phyloP scores from a whole-genome alignment of 1,140 invertebrate species.

The Polypedilum vanderplanki region DNA sequence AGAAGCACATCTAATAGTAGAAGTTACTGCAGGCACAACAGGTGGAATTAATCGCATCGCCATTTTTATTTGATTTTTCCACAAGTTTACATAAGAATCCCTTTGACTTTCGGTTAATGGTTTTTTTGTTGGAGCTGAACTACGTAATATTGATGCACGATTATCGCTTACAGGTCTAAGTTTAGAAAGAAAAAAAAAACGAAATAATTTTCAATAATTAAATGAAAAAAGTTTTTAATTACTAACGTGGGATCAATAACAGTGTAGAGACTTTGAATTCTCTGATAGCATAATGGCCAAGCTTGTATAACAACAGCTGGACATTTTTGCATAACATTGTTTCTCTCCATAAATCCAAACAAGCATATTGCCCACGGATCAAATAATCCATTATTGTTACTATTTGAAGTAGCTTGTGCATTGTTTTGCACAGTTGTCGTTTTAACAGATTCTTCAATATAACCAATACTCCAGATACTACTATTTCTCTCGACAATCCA shows the following conservation, averaged over 20 bases:
- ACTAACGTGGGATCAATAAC: constrained; percentile 93
- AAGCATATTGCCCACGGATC: constrained; percentile 88
- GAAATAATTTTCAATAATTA: constrained; percentile 14
- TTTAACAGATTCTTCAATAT: constrained; percentile 43
- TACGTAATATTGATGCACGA: constrained; percentile 80
- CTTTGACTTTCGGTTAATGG: constrained; percentile 62
- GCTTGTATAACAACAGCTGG: constrained; percentile 78
- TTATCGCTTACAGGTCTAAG: constrained; percentile 92
- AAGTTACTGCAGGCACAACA: constrained; percentile 62
- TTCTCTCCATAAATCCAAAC: constrained; percentile 74
- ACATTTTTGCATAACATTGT: constrained; percentile 69
- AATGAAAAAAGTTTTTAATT: constrained; percentile 30
- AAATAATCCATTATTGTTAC: constrained; percentile 36
- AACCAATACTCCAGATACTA: constrained; percentile 75
- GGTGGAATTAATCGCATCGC: constrained; percentile 89
- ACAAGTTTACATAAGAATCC: constrained; percentile 81
- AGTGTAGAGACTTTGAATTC: constrained; percentile 82
- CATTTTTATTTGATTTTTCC: constrained; percentile 94
- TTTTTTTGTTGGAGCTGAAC: constrained; percentile 69
- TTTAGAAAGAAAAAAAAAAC: constrained; percentile 34
- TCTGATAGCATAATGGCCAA: constrained; percentile 91
- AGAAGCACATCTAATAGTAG: constrained; percentile 80
- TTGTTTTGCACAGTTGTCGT: constrained; percentile 42
- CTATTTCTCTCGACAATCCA: constrained; percentile 91
- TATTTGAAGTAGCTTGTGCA: constrained; percentile 36